phyloP scores from a whole-genome alignment of 1,140 invertebrate species.

The Archegozetes longisetosus region DNA sequence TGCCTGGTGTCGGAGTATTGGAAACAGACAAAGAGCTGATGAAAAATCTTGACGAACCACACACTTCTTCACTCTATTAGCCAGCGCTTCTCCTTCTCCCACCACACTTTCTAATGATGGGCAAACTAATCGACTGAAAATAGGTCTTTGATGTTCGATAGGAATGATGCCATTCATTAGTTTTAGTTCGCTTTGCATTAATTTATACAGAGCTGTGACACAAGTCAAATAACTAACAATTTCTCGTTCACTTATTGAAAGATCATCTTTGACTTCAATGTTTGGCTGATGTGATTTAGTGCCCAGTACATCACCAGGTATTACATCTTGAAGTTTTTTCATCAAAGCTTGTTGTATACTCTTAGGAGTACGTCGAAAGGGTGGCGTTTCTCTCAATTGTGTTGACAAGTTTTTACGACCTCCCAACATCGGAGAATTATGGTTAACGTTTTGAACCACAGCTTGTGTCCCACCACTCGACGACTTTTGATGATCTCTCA shows the following conservation, averaged over 20 bases:
- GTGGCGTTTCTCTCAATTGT: not conserved
- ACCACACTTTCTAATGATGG: constrained; percentile 69
- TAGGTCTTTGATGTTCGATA: constrained; percentile 41
- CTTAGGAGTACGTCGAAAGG: not conserved
- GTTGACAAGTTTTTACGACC: constrained; percentile 6
- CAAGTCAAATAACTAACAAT: constrained; percentile 72
- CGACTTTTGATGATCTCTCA: constrained; percentile 54
- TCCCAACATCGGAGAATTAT: constrained; percentile 1
- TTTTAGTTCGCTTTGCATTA: constrained; percentile 71
- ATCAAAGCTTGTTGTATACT: constrained; percentile 16
- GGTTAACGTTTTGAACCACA: not conserved
- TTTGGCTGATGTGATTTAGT: not conserved
- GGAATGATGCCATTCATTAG: constrained; percentile 70
- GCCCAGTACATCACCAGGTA: constrained; percentile 2
- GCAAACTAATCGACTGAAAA: constrained; percentile 66
- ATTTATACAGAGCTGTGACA: constrained; percentile 63
- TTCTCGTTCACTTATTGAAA: constrained; percentile 45
- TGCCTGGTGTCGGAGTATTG: constrained; percentile 63
- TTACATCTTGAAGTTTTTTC: constrained; percentile 15
- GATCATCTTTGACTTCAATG: constrained; percentile 6
- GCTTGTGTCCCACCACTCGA: constrained; percentile 24
- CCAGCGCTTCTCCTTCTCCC: constrained; percentile 52
- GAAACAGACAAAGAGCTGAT: constrained; percentile 65
- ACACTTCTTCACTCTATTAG: constrained; percentile 41
- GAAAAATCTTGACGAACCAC: constrained; percentile 63